Conservation (phyloP, 2,888 invertebrate species). For the Agrochola lota region DNA sequence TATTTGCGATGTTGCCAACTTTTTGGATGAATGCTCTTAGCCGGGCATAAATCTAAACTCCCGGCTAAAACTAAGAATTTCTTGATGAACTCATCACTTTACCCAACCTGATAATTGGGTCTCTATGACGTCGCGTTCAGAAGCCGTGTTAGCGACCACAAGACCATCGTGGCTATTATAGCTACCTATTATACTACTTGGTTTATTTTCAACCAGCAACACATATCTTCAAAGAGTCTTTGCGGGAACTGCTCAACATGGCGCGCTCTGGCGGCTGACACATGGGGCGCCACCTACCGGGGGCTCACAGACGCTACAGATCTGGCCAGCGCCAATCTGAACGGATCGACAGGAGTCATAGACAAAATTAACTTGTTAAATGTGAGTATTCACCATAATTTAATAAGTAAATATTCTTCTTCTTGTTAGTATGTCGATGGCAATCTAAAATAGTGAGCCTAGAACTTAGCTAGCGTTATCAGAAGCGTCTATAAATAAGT, state of each 20-base stretch:
- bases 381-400: constrained; percentile 64
- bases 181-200: not conserved
- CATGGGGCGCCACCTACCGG: constrained; percentile 90
- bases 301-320: constrained; percentile 60
- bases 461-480: not conserved
- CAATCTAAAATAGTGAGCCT: not conserved
- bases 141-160: too few species aligned
- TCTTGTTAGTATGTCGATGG: not conserved
- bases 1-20: too few species aligned
- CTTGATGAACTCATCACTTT: too few species aligned
- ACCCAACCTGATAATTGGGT: too few species aligned
- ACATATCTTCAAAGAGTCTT: constrained; percentile 79
- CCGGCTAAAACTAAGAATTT: too few species aligned
- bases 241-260: constrained; percentile 89
- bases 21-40: too few species aligned
- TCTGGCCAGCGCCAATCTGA: constrained; percentile 51
- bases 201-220: constrained; percentile 76
- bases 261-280: constrained; percentile 88
- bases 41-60: too few species aligned
- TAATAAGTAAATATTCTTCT: not conserved
- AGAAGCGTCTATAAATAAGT: not conserved
- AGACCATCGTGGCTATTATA: too few species aligned
- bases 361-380: constrained; percentile 81
- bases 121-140: too few species aligned
- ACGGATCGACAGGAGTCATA: constrained; percentile 72